Evolutionary conservation across 2,113 vertebrate species (phyloP).

Genomic region (Zingel zingel): DNA sequence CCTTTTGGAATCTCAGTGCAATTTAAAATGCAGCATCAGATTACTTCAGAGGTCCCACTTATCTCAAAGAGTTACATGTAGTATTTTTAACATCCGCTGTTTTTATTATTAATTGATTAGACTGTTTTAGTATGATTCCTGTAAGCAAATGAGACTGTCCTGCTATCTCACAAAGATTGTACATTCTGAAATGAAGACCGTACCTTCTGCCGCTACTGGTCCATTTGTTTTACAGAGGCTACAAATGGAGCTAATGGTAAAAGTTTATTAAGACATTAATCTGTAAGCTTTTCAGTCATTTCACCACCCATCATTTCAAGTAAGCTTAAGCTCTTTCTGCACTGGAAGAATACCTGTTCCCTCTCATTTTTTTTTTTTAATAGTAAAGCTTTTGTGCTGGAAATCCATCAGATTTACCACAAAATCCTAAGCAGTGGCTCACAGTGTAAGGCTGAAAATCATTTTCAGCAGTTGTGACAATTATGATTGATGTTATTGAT

Average conservation of each 20-base stretch:
- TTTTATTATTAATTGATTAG: neutral
- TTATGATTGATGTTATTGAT: neutral
- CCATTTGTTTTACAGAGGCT: neutral
- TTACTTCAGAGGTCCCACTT: neutral
- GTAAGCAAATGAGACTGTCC: neutral
- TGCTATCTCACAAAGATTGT: neutral
- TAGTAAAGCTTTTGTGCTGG: neutral
- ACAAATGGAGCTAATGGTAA: neutral
- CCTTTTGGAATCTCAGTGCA: neutral
- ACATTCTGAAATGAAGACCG: neutral
- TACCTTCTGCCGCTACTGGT: neutral
- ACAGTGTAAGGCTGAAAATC: neutral
- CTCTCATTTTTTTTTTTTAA: neutral
- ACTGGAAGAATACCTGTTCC: neutral
- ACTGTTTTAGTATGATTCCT: neutral
- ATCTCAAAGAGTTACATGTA: neutral
- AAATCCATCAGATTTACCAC: constrained; percentile 1
- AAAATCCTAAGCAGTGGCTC: neutral
- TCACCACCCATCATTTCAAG: neutral
- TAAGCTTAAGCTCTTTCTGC: neutral
- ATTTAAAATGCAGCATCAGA: neutral
- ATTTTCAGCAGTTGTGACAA: neutral
- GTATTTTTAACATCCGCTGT: neutral
- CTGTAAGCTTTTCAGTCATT: neutral
- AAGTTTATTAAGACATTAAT: neutral